A percentile compares a stretch with the other conserved stretches of the same genome.
phyloP scores from a whole-genome alignment of 1,140 invertebrate species.

The Danaus plexippus region DNA sequence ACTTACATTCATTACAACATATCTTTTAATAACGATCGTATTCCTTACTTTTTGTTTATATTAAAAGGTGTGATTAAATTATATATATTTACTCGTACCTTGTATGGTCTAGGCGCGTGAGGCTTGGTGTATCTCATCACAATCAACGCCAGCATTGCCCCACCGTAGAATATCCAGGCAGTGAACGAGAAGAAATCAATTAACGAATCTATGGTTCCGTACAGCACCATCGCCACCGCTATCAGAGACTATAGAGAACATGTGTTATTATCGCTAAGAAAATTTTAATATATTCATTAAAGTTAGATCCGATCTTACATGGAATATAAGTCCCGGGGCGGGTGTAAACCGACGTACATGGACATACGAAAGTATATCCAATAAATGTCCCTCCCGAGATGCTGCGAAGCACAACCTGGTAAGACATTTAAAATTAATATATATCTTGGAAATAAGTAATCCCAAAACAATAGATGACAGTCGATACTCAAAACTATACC shows the following conservation, averaged over 20 bases:
- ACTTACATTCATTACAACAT: too few relatives aligned
- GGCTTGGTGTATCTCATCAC: slow-evolving; percentile 91
- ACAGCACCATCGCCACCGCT: slow-evolving; percentile 86
- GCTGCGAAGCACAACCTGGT: slow-evolving; percentile 93
- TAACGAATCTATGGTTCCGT: slow-evolving; percentile 90
- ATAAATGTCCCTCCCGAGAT: slow-evolving; percentile 92
- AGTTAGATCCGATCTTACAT: slow-evolving; percentile 75
- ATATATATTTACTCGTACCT: slow-evolving; percentile 67
- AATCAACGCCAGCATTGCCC: slow-evolving; percentile 89
- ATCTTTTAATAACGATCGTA: too few relatives aligned
- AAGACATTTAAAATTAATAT: slow-evolving; percentile 2
- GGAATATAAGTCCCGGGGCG: slow-evolving; percentile 95
- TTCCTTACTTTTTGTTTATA: too few relatives aligned
- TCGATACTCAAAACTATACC: too few relatives aligned
- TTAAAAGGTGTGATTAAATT: too few relatives aligned
- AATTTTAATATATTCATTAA: slow-evolving; percentile 19
- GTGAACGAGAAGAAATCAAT: slow-evolving; percentile 97
- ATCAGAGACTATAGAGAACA: slow-evolving; percentile 75
- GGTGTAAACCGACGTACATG: slow-evolving; percentile 93
- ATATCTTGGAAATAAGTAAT: too few relatives aligned
- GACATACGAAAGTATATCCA: slow-evolving; percentile 94
- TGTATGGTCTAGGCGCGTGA: slow-evolving; percentile 89
- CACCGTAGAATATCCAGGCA: slow-evolving; percentile 96
- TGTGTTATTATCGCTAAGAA: slow-evolving; percentile 1
- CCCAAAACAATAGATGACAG: too few relatives aligned